Evolutionary conservation across 2,888 invertebrate species (phyloP).

Genomic region (Chymomyza amoena): DNA sequence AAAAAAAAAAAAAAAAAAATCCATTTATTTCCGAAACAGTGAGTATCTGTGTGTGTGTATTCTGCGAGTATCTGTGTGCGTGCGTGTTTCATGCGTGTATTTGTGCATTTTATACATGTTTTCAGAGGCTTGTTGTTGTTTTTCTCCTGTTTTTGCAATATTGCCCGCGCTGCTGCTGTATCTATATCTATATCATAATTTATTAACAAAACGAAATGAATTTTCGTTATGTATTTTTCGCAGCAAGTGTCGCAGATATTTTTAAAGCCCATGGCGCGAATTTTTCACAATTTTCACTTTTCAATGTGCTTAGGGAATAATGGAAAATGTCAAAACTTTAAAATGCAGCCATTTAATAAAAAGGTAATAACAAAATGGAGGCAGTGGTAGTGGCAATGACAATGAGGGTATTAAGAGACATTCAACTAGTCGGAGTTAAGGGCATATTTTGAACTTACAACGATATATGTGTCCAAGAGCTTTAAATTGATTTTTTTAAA

Average conservation of each 20-base stretch:
- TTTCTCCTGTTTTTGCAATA: constrained; percentile 45
- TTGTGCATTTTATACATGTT: constrained; percentile 6
- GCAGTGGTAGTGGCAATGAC: no score
- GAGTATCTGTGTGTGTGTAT: constrained; percentile 4
- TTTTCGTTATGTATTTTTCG: constrained; percentile 41
- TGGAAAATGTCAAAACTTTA: constrained; percentile 18
- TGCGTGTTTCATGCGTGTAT: constrained; percentile 16
- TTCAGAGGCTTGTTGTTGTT: constrained; percentile 19
- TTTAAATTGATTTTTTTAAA: no score
- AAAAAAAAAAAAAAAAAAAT: constrained; percentile 31
- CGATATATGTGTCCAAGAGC: no score
- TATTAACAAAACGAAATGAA: constrained; percentile 70
- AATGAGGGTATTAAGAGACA: no score
- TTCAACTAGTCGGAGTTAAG: no score
- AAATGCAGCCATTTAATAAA: constrained; percentile 14
- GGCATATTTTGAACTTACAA: no score
- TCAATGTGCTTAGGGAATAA: constrained; percentile 39
- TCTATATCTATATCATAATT: constrained; percentile 60
- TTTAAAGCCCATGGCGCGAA: constrained; percentile 59
- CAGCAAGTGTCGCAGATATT: constrained; percentile 27
- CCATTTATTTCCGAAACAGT: constrained; percentile 11
- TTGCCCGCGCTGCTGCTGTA: constrained; percentile 47
- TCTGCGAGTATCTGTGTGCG: not conserved
- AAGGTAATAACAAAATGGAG: not conserved
- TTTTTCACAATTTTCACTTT: constrained; percentile 60